Evolutionary conservation across 2,888 invertebrate species (phyloP).

Genomic region (Acanthosoma haemorrhoidale): DNA sequence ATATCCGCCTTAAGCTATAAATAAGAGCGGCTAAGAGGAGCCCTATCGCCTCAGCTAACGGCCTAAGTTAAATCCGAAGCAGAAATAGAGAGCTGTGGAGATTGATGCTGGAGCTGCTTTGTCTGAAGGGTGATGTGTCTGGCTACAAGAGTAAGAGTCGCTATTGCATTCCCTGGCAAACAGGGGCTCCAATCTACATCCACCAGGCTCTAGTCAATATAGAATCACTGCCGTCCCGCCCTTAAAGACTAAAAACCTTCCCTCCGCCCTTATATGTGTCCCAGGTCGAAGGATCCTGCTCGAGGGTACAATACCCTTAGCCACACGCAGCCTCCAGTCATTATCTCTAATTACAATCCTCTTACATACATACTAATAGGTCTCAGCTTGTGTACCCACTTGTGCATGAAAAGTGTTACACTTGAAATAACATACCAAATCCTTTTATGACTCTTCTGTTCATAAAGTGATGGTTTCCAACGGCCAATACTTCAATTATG

Average conservation of each 20-base stretch:
- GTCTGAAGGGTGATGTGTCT: conserved; percentile 23
- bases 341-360: too few relatives aligned
- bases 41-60: background rate
- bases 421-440: too few relatives aligned
- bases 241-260: background rate
- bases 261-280: background rate
- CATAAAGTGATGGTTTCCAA: too few relatives aligned
- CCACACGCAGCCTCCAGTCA: too few relatives aligned
- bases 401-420: too few relatives aligned
- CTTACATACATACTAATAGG: too few relatives aligned
- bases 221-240: conserved; percentile 19
- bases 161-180: conserved; percentile 29
- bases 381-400: too few relatives aligned
- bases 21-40: background rate
- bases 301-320: too few relatives aligned
- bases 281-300: background rate
- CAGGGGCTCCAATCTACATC: conserved; percentile 21
- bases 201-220: conserved; percentile 14
- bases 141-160: conserved; percentile 5
- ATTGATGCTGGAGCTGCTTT: conserved; percentile 26
- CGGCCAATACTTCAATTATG: too few relatives aligned
- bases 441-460: too few relatives aligned
- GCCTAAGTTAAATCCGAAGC: conserved; percentile 1
- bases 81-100: conserved; percentile 3
- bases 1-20: too few relatives aligned